Base-by-base conservation (phyloP, 2,113 vertebrate genomes). In the Meriones unguiculatus region DNA sequence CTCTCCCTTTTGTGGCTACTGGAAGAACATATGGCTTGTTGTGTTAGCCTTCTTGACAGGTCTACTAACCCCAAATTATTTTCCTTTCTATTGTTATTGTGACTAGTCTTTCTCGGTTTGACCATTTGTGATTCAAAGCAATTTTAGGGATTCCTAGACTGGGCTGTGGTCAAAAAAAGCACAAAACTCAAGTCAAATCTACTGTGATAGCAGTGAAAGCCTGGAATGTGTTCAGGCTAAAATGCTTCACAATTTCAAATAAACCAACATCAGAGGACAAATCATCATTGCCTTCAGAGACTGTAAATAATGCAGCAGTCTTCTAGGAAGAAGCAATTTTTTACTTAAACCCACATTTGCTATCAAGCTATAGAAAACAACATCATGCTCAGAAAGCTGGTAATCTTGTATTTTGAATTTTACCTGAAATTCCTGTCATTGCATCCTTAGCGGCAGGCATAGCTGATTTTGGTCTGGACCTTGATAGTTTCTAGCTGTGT, bases 231-330 rank as follows among this genome's bases (percentile, higher is more conserved):
- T 59, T 90, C 67, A 57, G 80, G 81, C 70, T 59, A 80, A 94
- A 96, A 54, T 90, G 50, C 50, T 86, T 82, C 85, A 75, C 85
- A 77, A 67, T 93, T 92, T 92, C 81, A 96, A 96, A 93, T 94
- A 93, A 90, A 92, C 35, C 52, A 89, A n/a, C 38, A 80, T 38
- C 15, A 82, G 95, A 89, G 59, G 95, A 76, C 88, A 91, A 95
- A 80, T 46, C 54, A 69, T 87, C 32, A 14, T 52, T 67, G 64
- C 62, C 96, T 41, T 94, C 62, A 80, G 92, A 95, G 59, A 89
- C 57, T 57, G 85, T 94, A 95, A 97, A 97, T 97, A 96, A 95
- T 93, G 69, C 41, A 95, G 41, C 64, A 67, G 70, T 84, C 28
- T 91, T 96, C 73, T 38, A 87, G 76, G 78, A 95, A 92, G 81